These are phyloP conservation scores for Turnix velox DNA, from an alignment of 2,113 vertebrate species.

Conservation along the genomic window DNA sequence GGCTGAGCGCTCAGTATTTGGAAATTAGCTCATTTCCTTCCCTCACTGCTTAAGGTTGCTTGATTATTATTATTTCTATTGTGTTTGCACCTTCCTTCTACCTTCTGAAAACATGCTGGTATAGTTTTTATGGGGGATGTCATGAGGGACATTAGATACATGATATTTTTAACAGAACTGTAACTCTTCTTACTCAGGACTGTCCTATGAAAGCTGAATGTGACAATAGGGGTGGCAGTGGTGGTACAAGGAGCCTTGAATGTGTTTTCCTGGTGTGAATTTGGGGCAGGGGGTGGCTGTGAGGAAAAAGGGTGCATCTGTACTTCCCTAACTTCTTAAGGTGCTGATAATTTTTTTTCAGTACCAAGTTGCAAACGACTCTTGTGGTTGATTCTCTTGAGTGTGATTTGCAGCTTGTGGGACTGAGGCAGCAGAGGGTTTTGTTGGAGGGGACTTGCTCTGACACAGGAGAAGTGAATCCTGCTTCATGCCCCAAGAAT, in stretches of 20 bases:
- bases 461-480: background rate
- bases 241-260: background rate
- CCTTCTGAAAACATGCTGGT: slow-evolving; percentile 37
- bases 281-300: background rate
- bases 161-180: background rate
- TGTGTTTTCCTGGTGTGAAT: background rate
- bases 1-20: slow-evolving; percentile 36
- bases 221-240: background rate
- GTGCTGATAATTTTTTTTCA: background rate
- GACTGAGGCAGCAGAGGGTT: background rate
- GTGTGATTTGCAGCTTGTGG: background rate
- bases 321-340: background rate
- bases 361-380: background rate
- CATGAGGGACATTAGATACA: background rate
- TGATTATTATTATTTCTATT: slow-evolving; percentile 56
- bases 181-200: background rate
- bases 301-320: background rate
- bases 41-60: slow-evolving; percentile 25
- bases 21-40: slow-evolving; percentile 67
- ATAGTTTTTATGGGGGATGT: background rate
- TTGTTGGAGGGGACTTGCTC: background rate
- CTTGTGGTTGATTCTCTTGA: background rate
- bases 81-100: slow-evolving; percentile 50
- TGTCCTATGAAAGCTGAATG: background rate
- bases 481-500: background rate